A percentile compares a stretch with the other conserved stretches of the same genome.
phyloP scores from a whole-genome alignment of 1,140 invertebrate species.

The Papilio aristodemus region DNA sequence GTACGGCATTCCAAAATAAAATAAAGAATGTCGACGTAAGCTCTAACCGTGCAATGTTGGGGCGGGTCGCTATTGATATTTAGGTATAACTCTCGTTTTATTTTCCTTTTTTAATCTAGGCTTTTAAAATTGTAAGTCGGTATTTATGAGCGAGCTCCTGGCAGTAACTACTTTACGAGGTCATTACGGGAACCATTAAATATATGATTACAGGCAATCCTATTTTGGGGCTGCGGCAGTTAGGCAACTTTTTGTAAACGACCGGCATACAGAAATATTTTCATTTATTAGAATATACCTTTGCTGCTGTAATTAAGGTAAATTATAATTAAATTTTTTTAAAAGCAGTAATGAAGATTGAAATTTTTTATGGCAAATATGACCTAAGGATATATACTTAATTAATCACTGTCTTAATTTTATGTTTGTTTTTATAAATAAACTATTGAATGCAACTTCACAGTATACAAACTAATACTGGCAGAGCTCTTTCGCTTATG shows the following conservation, averaged over 20 bases:
- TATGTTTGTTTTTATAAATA: too few relatives aligned
- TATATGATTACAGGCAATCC: constrained; percentile 67
- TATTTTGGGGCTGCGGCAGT: constrained; percentile 68
- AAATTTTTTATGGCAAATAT: too few relatives aligned
- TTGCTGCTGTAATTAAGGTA: background rate
- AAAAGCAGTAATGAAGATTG: too few relatives aligned
- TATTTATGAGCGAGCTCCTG: constrained; percentile 55
- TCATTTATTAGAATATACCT: constrained; percentile 62
- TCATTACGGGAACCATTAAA: constrained; percentile 76
- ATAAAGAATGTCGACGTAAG: too few relatives aligned
- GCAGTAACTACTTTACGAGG: constrained; percentile 73
- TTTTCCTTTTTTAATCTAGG: constrained; percentile 11
- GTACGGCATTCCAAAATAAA: too few relatives aligned
- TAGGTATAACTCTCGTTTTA: background rate
- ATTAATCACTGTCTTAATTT: too few relatives aligned
- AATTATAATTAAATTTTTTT: background rate
- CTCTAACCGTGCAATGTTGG: background rate
- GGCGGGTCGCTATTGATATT: background rate
- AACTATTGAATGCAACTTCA: too few relatives aligned
- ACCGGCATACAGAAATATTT: constrained; percentile 67
- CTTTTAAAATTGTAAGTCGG: constrained; percentile 50
- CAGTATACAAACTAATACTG: too few relatives aligned
- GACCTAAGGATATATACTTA: too few relatives aligned
- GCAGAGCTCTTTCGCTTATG: too few relatives aligned
- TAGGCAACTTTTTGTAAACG: constrained; percentile 74